These are phyloP conservation scores for Glaucopsyche alexis DNA, from an alignment of 2,888 invertebrate genomes.

Conservation along the genomic window DNA sequence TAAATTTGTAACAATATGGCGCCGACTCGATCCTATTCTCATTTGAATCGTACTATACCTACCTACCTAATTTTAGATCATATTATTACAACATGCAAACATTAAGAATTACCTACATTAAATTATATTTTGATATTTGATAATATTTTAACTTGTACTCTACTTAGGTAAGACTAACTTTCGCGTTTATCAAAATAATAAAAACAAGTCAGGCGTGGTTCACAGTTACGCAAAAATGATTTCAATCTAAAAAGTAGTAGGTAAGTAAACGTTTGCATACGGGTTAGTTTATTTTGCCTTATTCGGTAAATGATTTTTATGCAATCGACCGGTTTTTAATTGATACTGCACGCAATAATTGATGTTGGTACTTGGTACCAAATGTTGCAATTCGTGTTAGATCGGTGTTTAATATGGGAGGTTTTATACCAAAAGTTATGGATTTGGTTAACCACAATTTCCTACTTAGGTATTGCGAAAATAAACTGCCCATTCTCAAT, in stretches of 20 bases:
- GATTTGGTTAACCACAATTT: neutral
- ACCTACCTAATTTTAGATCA: no score
- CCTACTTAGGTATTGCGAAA: no score
- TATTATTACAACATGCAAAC: no score
- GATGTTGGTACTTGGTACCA: neutral
- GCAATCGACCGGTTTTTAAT: conserved; percentile 1
- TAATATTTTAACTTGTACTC: no score
- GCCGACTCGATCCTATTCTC: no score
- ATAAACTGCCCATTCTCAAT: no score
- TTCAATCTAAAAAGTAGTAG: neutral
- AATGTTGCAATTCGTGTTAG: neutral
- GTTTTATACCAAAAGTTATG: neutral
- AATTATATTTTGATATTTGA: no score
- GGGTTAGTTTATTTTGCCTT: neutral
- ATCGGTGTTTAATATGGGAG: neutral
- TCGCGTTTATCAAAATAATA: neutral
- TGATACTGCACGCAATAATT: neutral
- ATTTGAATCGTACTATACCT: no score
- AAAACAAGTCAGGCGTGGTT: neutral
- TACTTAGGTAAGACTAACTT: neutral
- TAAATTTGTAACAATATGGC: no score
- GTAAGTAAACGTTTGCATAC: conserved; percentile 1
- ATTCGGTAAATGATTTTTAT: conserved; percentile 2
- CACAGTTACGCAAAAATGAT: neutral
- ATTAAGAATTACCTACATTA: no score